Base-by-base conservation (phyloP, 2,888 invertebrate species). In the Lithophane leautieri region DNA sequence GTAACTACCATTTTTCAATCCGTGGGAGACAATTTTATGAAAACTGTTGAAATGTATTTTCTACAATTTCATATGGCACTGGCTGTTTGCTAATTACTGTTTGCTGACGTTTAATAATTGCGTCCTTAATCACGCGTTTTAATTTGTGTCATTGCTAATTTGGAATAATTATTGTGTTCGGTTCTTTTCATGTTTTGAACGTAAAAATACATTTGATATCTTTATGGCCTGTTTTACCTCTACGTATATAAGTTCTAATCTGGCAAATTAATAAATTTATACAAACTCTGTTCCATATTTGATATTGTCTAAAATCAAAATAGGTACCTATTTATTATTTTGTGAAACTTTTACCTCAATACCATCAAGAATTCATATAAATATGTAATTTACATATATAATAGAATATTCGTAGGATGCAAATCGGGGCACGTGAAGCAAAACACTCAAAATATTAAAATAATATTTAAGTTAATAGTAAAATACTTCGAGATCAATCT, bases 1-100 rank as follows among this genome's bases (percentile, higher is more conserved):
- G 79, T 73, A 73, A 84, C 82, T 81, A 82, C 82, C 82, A 89
- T 89, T 88, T 85, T 84, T 89, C 86, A 89, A 86, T 80, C 79
- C 78, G 54, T 63, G 78, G 73, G 70, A 81, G 81, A 82, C 81
- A 82, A 82, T 86, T 86, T 87, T 84, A 78, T 81, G 75, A 78
- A 84, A 88, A 88, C 68, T 79, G 66, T 61, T 76, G 71, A 86
- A 86, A 82, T 81, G 58, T 82, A 73, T 78, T 86, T 80, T 76
- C 72, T 28, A 77, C 77, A 65, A 78, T 80, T 73, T 54, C n/a
- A 71, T 70, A 79, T 73, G 56, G 25, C 66, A 68, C 69, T 54
- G 42, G 25, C 28, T 65, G 69, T 76, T 73, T 71, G 40, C 65
- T 85, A 79, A 79, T 86, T 82, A 87, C 72, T 74, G 62, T 86